These are phyloP conservation scores for Sisyra terminalis DNA, from an alignment of 2,888 invertebrate species.

Conservation along the genomic window DNA sequence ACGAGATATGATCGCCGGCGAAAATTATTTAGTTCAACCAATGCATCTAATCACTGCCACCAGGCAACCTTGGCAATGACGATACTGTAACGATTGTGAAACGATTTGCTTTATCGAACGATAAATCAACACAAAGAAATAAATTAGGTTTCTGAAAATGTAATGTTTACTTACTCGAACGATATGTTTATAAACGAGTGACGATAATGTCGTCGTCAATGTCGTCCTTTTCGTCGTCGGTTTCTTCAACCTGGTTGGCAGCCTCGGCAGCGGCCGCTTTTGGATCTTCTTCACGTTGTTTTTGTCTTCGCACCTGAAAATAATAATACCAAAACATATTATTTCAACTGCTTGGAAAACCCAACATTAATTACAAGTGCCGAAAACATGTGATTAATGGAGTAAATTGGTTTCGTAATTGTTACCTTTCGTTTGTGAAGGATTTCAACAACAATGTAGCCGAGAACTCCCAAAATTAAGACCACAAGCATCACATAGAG, in stretches of 20 bases:
- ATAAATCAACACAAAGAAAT: no score
- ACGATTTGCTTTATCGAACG: no score
- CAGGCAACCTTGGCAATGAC: no score
- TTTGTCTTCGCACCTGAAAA: conserved; percentile 34
- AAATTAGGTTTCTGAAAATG: no score
- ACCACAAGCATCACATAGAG: conserved; percentile 70
- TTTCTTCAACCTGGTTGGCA: conserved; percentile 43
- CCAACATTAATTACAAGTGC: no score
- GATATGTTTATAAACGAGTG: conserved; percentile 49
- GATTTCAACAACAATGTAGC: conserved; percentile 68
- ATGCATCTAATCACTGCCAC: no score
- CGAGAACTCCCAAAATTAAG: conserved; percentile 52
- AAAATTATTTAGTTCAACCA: no score
- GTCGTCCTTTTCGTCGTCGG: conserved; percentile 74
- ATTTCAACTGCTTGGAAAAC: no score
- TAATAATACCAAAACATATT: no score
- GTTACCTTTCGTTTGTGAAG: conserved; percentile 66
- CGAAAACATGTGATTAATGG: not conserved
- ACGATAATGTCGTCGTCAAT: conserved; percentile 78
- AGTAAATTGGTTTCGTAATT: conserved; percentile 11
- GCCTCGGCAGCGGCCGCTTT: conserved; percentile 44
- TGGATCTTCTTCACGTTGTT: conserved; percentile 52
- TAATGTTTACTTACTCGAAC: not conserved
- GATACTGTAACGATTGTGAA: no score
- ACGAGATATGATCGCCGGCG: no score